Evolutionary conservation across 2,797 vertebrate genomes (phyloP).

Genomic region (Thamnophis elegans): DNA sequence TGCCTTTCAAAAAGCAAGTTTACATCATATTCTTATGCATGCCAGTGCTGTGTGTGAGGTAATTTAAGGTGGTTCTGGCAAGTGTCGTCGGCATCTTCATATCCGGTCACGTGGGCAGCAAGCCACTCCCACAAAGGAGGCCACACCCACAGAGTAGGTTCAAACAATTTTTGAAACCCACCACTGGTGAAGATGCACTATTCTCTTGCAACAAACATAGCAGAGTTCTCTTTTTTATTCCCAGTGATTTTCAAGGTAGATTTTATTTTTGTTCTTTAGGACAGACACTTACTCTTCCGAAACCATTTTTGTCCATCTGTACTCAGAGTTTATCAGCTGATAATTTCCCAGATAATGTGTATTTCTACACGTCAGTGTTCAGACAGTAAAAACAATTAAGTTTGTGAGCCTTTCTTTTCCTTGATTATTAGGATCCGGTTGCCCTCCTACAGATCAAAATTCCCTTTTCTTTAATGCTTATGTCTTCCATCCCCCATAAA

Average conservation of each 20-base stretch:
- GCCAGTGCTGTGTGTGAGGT: too few species aligned
- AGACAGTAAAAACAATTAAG: not conserved
- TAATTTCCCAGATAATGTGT: not conserved
- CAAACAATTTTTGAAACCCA: too few species aligned
- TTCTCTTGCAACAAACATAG: not conserved
- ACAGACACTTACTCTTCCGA: not conserved
- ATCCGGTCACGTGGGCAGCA: too few species aligned
- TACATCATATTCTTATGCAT: too few species aligned
- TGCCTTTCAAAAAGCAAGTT: too few species aligned
- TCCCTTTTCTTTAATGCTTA: not conserved
- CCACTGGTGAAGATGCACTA: too few species aligned
- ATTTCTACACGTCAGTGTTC: not conserved
- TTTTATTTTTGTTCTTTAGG: not conserved
- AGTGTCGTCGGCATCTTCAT: too few species aligned
- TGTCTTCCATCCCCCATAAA: not conserved
- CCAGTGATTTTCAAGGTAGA: not conserved
- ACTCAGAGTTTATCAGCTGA: not conserved
- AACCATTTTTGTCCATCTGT: not conserved
- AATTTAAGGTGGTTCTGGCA: too few species aligned
- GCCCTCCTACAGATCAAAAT: not conserved
- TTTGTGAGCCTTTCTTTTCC: not conserved
- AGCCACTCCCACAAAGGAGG: too few species aligned
- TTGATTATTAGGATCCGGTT: not conserved
- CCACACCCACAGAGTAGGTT: too few species aligned
- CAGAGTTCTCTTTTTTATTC: not conserved